phyloP scores from a whole-genome alignment of 1,140 invertebrate genomes.

The Drosophila albomicans region DNA sequence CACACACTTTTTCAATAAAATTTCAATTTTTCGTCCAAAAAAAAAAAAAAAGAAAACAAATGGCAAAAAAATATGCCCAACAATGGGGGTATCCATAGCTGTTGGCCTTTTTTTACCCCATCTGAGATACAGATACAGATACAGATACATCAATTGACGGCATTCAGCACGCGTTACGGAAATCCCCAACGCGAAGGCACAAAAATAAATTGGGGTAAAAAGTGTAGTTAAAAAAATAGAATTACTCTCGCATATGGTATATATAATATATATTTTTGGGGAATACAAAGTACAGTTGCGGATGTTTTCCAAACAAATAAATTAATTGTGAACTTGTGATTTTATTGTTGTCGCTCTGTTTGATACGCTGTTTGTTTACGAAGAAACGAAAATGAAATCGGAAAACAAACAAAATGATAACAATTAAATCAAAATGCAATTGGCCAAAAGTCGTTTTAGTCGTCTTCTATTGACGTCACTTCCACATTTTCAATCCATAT shows the following conservation, averaged over 20 bases:
- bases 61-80: background rate
- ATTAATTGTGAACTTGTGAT: constrained; percentile 15
- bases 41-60: background rate
- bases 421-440: constrained; percentile 11
- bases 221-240: no score
- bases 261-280: background rate
- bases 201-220: background rate
- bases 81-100: background rate
- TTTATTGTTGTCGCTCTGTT: constrained; percentile 4
- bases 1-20: background rate
- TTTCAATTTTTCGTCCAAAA: background rate
- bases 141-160: constrained; percentile 10
- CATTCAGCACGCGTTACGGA: constrained; percentile 3
- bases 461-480: constrained; percentile 28
- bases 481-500: background rate
- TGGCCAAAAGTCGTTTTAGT: constrained; percentile 8
- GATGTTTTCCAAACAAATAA: constrained; percentile 20
- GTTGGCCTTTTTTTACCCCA: background rate
- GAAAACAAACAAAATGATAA: background rate
- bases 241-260: no score
- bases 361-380: background rate
- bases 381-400: background rate
- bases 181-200: background rate
- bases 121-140: constrained; percentile 12
- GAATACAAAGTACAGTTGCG: background rate